Percentiles rank a stretch among this genome's conserved stretches.
Evolutionary conservation across 2,113 vertebrate species (phyloP).

Genomic region (Passerina amoena): DNA sequence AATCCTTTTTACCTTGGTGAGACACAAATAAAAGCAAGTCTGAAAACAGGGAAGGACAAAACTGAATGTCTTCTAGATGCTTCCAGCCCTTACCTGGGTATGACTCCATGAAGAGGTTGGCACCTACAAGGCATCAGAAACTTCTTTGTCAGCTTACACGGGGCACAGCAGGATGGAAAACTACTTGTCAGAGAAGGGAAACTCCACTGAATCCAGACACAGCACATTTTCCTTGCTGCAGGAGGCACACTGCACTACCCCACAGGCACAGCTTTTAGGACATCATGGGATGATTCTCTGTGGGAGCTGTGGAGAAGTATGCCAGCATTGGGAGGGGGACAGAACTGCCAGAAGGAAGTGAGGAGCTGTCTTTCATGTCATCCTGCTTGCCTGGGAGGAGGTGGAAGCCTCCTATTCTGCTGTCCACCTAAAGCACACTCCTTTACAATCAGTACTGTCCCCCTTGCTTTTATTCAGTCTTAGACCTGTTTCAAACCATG

Average conservation of each 20-base stretch:
- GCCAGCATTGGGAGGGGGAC: background rate
- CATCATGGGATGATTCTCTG: background rate
- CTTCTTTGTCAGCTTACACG: background rate
- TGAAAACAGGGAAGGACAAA: background rate
- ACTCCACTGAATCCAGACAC: fast-evolving
- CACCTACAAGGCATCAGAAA: background rate
- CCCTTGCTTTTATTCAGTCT: background rate
- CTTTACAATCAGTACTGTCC: background rate
- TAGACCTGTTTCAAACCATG: background rate
- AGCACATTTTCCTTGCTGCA: background rate
- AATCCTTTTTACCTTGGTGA: background rate
- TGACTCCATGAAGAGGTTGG: background rate
- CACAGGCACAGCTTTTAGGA: background rate
- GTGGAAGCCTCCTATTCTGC: background rate
- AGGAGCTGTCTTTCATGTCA: background rate
- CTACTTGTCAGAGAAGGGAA: background rate
- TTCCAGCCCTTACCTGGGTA: background rate
- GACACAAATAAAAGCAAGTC: background rate
- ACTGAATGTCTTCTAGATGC: background rate
- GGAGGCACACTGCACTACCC: background rate
- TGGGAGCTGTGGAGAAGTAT: background rate
- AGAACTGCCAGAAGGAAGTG: background rate
- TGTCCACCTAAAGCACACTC: background rate
- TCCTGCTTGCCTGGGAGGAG: background rate
- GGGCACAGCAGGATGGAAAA: background rate